Base-by-base conservation (phyloP, 2,888 invertebrate species). In the Eupithecia subfuscata region DNA sequence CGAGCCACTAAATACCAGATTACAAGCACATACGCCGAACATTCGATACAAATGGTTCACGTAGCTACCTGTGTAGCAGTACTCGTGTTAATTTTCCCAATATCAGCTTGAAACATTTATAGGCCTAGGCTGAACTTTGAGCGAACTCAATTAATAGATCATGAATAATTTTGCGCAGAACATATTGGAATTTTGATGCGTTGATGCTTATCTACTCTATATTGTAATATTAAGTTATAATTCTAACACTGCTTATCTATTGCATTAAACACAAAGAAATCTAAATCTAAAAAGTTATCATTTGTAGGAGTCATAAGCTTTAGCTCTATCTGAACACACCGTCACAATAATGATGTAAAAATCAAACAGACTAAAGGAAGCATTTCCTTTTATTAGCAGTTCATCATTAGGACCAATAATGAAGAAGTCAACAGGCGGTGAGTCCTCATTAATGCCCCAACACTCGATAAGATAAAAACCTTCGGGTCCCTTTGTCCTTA, bases 401-500 rank as follows among this genome's bases (percentile, higher is more conserved):
- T 34, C 52, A 52, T 69, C 73, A 69, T 74, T 74, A 73, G 68
- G 43, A 67, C 68, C 70, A 75, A 75, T 88, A 91, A 93, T 92
- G 86, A 90, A 92, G 91, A 88, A 89, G 91, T 92, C 89, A 86
- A 80, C 78, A 83, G 87, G 83, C 85, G 86, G 88, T 85, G 82
- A 84, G 84, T 80, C 83, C 91, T 92, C 92, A 92, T 94, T 94
- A 94, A 90, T 85, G 88, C 87, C 85, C 86, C 90, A 89, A 76
- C 89, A 88, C 86, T 69, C 85, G 93, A 93, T 94, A 92, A 94
- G 93, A 94, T 94, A 92, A 91, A 73, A 45, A 69, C 68, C 88
- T 89, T 90, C 68, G 68, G 92, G 90, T 86, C 85, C 88, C 86
- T 90, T 91, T 91, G 89, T 86, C 86, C 85, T 91, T 93, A 93